These are phyloP conservation scores for Acinonyx jubatus DNA, from an alignment of 2,113 vertebrate genomes.

Conservation along the genomic window DNA sequence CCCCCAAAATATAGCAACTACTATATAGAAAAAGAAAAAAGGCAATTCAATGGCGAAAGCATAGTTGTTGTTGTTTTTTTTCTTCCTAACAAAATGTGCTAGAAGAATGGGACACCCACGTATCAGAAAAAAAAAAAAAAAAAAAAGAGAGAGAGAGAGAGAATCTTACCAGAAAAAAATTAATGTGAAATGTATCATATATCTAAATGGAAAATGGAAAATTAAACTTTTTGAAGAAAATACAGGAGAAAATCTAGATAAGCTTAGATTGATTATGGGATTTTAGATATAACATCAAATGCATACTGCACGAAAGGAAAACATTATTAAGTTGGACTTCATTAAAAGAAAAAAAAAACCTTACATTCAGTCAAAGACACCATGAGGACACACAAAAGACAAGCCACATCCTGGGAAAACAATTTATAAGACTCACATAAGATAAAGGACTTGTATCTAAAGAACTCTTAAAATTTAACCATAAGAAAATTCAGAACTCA, in stretches of 20 bases:
- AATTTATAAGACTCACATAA: neutral
- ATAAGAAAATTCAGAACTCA: neutral
- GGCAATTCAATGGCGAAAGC: neutral
- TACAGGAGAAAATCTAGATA: neutral
- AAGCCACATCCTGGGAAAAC: neutral
- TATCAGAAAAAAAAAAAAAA: neutral
- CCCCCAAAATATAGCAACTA: neutral
- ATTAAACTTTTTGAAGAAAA: neutral
- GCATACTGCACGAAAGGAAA: neutral
- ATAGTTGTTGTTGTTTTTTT: neutral
- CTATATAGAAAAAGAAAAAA: neutral
- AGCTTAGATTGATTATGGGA: neutral
- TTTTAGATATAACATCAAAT: neutral
- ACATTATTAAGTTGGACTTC: neutral
- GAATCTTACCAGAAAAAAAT: neutral
- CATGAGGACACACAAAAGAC: neutral
- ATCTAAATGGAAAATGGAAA: neutral
- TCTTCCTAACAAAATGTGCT: neutral
- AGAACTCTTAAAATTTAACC: neutral
- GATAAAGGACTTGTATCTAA: neutral
- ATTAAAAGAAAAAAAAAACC: neutral
- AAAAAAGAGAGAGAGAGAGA: neutral
- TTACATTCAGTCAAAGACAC: neutral
- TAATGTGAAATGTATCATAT: neutral
- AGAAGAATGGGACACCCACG: neutral